phyloP scores from a whole-genome alignment of 2,797 vertebrate genomes.

The Muscicapa striata region DNA sequence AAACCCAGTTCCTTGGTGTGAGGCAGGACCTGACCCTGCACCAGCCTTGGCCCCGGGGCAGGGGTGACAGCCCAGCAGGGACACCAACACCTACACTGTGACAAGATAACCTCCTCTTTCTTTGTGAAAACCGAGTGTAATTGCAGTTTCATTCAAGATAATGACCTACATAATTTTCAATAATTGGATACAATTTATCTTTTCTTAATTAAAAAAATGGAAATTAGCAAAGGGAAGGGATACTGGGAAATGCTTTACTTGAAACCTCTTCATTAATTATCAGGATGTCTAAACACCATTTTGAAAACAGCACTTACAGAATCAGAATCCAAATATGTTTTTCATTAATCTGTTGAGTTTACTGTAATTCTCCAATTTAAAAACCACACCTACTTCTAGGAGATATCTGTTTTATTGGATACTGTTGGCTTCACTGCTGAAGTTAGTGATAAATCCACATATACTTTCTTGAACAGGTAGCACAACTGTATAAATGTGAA shows the following conservation, averaged over 20 bases:
- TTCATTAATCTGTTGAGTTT: background rate
- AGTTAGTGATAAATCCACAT: background rate
- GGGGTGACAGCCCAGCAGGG: background rate
- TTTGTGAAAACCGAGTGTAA: slow-evolving; percentile 40
- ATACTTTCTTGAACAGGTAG: background rate
- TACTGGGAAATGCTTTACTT: slow-evolving; percentile 36
- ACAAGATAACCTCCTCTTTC: slow-evolving; percentile 46
- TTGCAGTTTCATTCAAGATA: slow-evolving; percentile 59
- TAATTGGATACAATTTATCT: slow-evolving; percentile 66
- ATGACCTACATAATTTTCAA: slow-evolving; percentile 68
- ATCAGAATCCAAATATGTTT: background rate
- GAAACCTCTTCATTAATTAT: slow-evolving; percentile 60
- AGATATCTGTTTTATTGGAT: background rate
- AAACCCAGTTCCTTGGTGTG: background rate
- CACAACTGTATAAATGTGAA: background rate
- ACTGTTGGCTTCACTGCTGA: background rate
- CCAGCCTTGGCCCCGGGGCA: background rate
- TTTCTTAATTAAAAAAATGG: slow-evolving; percentile 63
- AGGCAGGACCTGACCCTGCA: background rate
- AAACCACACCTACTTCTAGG: background rate
- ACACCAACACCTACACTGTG: background rate
- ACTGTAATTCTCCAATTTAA: background rate
- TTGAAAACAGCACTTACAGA: background rate
- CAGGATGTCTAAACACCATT: slow-evolving; percentile 32
- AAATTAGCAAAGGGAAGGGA: slow-evolving; percentile 56